Conservation (phyloP, 2,113 vertebrate species). For the Zapus hudsonius region DNA sequence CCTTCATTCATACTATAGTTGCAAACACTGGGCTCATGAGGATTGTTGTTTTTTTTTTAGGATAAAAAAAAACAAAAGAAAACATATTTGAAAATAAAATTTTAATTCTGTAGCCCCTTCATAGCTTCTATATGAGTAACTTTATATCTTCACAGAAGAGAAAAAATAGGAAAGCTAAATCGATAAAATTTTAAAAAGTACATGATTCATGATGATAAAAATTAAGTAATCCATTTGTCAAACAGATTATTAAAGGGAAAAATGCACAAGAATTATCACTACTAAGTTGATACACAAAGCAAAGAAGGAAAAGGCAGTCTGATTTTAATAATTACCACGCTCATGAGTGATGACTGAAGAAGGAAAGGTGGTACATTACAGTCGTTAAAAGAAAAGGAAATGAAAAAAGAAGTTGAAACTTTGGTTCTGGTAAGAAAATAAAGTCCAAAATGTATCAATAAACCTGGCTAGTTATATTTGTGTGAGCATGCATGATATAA, state of each 20-base stretch:
- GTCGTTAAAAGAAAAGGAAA: conserved; percentile 88
- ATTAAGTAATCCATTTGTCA: conserved; percentile 55
- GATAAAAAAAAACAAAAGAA: conserved; percentile 65
- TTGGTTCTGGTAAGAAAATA: conserved; percentile 83
- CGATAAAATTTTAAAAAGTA: conserved; percentile 63
- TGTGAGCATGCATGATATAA: conserved; percentile 14
- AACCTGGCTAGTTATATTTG: conserved; percentile 58
- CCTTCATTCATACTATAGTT: conserved; percentile 71
- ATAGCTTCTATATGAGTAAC: conserved; percentile 86
- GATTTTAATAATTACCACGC: conserved; percentile 94
- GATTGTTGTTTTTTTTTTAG: conserved; percentile 69
- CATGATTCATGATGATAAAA: conserved; percentile 64
- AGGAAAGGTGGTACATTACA: conserved; percentile 88
- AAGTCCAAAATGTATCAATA: conserved; percentile 82
- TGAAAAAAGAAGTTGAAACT: conserved; percentile 86
- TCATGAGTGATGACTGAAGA: conserved; percentile 97
- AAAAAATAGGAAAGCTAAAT: conserved; percentile 73
- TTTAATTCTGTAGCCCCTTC: conserved; percentile 84
- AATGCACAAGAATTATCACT: conserved; percentile 57
- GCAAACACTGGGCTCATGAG: conserved; percentile 78
- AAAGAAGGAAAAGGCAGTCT: conserved; percentile 83
- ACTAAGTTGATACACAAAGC: conserved; percentile 90
- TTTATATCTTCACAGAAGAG: conserved; percentile 88
- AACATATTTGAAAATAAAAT: conserved; percentile 60
- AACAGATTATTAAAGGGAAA: conserved; percentile 55